Evolutionary conservation across 2,888 invertebrate species (phyloP).

Genomic region (Metalampra italica): DNA sequence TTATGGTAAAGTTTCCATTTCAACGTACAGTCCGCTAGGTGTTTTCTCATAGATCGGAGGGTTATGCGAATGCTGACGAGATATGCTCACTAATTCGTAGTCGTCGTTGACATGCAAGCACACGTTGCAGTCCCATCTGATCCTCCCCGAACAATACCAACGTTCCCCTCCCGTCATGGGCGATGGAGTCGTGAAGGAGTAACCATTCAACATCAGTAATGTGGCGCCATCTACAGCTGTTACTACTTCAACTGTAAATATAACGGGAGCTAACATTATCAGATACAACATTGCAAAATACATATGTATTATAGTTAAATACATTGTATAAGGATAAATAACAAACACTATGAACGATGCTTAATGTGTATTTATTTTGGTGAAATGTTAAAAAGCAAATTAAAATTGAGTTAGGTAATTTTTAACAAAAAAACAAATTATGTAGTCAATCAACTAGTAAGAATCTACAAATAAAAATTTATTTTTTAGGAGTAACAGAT

Average conservation of each 20-base stretch:
- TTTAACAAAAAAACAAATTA: no score
- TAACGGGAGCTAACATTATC: no score
- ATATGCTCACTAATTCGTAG: slow-evolving; percentile 64
- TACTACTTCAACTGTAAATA: slow-evolving; percentile 63
- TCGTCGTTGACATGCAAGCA: slow-evolving; percentile 70
- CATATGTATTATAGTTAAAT: neutral
- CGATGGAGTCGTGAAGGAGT: slow-evolving; percentile 62
- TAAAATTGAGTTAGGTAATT: no score
- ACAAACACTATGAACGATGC: no score
- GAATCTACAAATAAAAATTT: no score
- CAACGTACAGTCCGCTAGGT: slow-evolving; percentile 52
- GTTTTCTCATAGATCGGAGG: slow-evolving; percentile 60
- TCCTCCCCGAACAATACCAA: slow-evolving; percentile 66
- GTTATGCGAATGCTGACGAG: slow-evolving; percentile 55
- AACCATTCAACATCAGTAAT: slow-evolving; percentile 64
- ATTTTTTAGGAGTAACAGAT: no score
- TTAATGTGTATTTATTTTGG: no score
- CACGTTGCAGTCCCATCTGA: slow-evolving; percentile 55
- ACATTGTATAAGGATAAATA: neutral
- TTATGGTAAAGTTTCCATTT: slow-evolving; percentile 31
- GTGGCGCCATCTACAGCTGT: slow-evolving; percentile 67
- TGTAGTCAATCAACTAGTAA: no score
- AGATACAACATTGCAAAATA: neutral
- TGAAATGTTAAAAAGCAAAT: no score
- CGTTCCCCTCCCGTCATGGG: slow-evolving; percentile 64